A percentile compares a stretch with the other conserved stretches of the same genome.
phyloP scores from a whole-genome alignment of 2,888 invertebrate species.

The Papilio gigon region DNA sequence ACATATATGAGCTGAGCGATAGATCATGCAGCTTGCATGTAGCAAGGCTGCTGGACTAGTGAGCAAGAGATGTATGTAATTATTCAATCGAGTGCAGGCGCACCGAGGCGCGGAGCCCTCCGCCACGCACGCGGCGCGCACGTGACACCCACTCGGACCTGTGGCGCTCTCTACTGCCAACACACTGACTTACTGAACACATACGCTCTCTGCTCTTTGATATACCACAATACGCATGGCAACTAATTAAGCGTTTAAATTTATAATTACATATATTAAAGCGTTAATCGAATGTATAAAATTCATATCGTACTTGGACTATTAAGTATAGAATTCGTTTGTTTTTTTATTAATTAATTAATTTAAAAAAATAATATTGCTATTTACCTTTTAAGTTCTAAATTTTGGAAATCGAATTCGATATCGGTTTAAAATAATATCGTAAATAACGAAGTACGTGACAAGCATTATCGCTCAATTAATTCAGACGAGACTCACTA shows the following conservation, averaged over 20 bases:
- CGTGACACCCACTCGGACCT: slow-evolving; percentile 57
- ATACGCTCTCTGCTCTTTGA: slow-evolving; percentile 20
- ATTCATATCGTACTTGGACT: too few species aligned
- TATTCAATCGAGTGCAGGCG: slow-evolving; percentile 76
- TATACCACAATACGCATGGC: slow-evolving; percentile 9
- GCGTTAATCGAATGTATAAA: too few species aligned
- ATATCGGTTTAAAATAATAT: too few species aligned
- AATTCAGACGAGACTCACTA: not conserved
- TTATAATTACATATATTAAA: too few species aligned
- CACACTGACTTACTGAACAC: slow-evolving; percentile 38
- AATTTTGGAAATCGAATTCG: too few species aligned
- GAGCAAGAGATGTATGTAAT: slow-evolving; percentile 67
- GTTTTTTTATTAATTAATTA: too few species aligned
- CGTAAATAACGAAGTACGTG: too few species aligned
- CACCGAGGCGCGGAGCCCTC: slow-evolving; percentile 54
- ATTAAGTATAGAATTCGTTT: too few species aligned
- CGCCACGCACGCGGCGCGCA: slow-evolving; percentile 61
- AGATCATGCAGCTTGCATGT: slow-evolving; percentile 45
- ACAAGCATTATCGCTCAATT: not conserved
- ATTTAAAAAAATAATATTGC: too few species aligned
- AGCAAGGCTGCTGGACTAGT: slow-evolving; percentile 66
- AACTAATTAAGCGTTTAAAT: not conserved
- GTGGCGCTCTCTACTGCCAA: slow-evolving; percentile 8
- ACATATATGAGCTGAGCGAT: too few species aligned
- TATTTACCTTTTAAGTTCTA: too few species aligned